phyloP scores from a whole-genome alignment of 2,113 vertebrate genomes.

The Lutjanus erythropterus region DNA sequence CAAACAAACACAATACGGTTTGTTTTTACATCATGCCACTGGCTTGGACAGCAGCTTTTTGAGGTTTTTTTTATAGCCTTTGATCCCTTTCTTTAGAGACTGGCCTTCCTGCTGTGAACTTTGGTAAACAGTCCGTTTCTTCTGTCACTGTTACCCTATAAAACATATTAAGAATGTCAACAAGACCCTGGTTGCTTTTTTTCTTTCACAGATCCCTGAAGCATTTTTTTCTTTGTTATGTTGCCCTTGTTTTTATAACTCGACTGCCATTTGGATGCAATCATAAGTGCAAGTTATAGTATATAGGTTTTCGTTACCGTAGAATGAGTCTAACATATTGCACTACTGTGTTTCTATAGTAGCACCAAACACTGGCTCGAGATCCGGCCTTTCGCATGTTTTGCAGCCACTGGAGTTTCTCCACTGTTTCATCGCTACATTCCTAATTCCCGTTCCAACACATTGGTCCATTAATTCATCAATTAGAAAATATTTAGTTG shows the following conservation, averaged over 20 bases:
- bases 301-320: too few species aligned
- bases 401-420: too few species aligned
- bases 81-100: constrained; percentile 49
- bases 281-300: neutral
- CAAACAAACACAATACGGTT: constrained; percentile 56
- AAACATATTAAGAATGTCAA: constrained; percentile 23
- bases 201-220: neutral
- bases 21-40: constrained; percentile 52
- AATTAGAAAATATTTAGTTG: neutral
- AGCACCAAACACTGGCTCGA: too few species aligned
- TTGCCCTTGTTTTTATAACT: neutral
- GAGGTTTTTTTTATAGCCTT: constrained; percentile 62
- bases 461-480: too few species aligned
- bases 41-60: constrained; percentile 54
- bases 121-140: constrained; percentile 33
- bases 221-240: neutral
- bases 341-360: too few species aligned
- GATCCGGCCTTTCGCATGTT: too few species aligned
- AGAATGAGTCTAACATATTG: too few species aligned
- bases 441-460: too few species aligned
- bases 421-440: too few species aligned
- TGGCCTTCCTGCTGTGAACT: constrained; percentile 47
- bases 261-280: neutral
- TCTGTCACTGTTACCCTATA: constrained; percentile 31
- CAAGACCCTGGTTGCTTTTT: neutral